Percentiles rank a stretch among this genome's conserved stretches.
phyloP scores from a whole-genome alignment of 1,140 invertebrate species.

The Anagrus nilaparvatae region DNA sequence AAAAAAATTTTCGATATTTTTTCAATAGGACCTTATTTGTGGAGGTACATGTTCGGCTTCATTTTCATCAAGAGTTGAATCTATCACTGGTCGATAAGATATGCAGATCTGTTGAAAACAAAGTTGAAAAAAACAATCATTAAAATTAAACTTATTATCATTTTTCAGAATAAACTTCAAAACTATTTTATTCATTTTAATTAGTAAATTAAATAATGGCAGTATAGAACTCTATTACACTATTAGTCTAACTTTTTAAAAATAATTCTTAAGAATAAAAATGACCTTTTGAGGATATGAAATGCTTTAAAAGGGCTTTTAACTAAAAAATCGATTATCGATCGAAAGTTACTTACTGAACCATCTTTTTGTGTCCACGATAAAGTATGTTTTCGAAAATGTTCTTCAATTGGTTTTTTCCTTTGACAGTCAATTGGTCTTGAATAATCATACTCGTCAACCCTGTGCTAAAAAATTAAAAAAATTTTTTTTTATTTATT shows the following conservation, averaged over 20 bases:
- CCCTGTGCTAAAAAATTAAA: slow-evolving; percentile 32
- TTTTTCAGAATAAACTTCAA: too few species aligned
- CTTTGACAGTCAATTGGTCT: slow-evolving; percentile 63
- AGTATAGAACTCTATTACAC: too few species aligned
- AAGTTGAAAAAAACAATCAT: too few species aligned
- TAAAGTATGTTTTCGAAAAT: slow-evolving; percentile 89
- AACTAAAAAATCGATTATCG: background rate
- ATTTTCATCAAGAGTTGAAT: slow-evolving; percentile 65
- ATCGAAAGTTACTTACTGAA: slow-evolving; percentile 44
- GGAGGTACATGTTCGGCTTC: slow-evolving; percentile 66
- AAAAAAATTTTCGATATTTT: background rate
- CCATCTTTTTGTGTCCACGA: slow-evolving; percentile 52
- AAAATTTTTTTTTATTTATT: slow-evolving; percentile 7
- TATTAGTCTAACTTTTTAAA: too few species aligned
- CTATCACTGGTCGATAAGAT: slow-evolving; percentile 80
- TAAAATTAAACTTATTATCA: too few species aligned
- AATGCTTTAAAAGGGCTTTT: too few species aligned
- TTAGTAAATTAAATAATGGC: too few species aligned
- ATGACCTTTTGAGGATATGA: too few species aligned
- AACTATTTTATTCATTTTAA: too few species aligned
- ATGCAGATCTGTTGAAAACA: slow-evolving; percentile 49
- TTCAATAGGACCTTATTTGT: slow-evolving; percentile 58
- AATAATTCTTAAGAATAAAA: too few species aligned
- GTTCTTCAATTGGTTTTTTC: slow-evolving; percentile 60
- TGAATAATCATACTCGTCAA: slow-evolving; percentile 71